Conservation (phyloP, 2,888 invertebrate species). For the Caenorhabditis sp. region DNA sequence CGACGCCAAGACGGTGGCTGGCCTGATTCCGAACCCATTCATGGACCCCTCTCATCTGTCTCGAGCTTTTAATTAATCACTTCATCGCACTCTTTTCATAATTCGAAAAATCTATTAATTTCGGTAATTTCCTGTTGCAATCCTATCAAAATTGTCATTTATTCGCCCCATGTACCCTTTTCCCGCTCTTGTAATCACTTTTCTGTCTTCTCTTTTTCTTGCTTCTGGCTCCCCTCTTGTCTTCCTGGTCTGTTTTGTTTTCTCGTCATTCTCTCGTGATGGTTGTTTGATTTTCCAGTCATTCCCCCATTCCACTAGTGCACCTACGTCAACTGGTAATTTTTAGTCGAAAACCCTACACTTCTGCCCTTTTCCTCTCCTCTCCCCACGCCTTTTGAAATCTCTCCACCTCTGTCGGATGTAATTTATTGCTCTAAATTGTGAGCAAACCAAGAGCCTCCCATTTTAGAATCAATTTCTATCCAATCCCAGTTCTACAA, state of each 20-base stretch:
- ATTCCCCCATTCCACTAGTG: slow-evolving; percentile 39
- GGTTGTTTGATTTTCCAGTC: slow-evolving; percentile 56
- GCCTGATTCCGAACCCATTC: slow-evolving; percentile 41
- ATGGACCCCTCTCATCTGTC: slow-evolving; percentile 12
- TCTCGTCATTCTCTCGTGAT: slow-evolving; percentile 48
- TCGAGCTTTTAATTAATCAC: slow-evolving; percentile 36
- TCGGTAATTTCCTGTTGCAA: no score
- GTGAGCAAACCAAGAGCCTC: background rate
- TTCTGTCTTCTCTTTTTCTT: slow-evolving; percentile 12
- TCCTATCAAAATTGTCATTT: no score
- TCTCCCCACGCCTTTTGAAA: background rate
- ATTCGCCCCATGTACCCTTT: no score
- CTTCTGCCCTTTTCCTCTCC: slow-evolving; percentile 1
- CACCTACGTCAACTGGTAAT: slow-evolving; percentile 48
- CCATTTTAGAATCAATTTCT: slow-evolving; percentile 10
- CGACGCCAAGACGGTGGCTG: slow-evolving; percentile 33
- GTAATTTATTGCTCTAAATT: slow-evolving; percentile 43
- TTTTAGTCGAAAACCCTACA: background rate
- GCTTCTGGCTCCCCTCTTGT: slow-evolving; percentile 5
- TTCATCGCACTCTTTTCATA: slow-evolving; percentile 20
- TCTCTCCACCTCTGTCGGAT: slow-evolving; percentile 4
- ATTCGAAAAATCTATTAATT: no score
- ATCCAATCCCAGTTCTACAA: no score
- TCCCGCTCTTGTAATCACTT: slow-evolving; percentile 16
- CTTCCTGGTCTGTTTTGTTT: slow-evolving; percentile 17